Evolutionary conservation across 92 coral and sea anemone genomes (phyloP).

Genomic region (Epizoanthus illoricatus): DNA sequence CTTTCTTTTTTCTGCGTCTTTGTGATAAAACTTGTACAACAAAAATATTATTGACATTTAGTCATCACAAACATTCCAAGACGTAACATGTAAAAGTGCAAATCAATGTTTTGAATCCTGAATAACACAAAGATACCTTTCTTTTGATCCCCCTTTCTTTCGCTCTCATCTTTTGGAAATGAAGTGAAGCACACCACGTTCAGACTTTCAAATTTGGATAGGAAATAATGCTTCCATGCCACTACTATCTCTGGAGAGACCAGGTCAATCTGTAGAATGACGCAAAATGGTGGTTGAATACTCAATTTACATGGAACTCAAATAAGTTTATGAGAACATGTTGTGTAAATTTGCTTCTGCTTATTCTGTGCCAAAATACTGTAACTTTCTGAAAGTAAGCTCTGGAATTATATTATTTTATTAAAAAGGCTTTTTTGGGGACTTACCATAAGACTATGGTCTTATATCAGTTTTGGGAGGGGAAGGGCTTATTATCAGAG

Average conservation of each 20-base stretch:
- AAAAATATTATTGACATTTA: background rate
- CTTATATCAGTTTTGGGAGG: too few species aligned
- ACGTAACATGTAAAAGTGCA: background rate
- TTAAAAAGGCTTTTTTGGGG: too few species aligned
- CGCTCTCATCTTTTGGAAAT: constrained; percentile 88
- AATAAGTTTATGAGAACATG: too few species aligned
- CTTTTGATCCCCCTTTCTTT: constrained; percentile 70
- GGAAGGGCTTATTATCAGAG: too few species aligned
- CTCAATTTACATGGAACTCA: too few species aligned
- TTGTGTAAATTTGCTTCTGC: too few species aligned
- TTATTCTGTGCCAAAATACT: too few species aligned
- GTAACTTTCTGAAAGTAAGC: too few species aligned
- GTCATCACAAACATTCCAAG: too few species aligned
- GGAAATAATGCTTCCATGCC: constrained; percentile 91
- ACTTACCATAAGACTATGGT: too few species aligned
- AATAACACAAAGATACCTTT: constrained; percentile 59
- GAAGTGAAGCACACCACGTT: constrained; percentile 87
- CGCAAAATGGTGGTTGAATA: background rate
- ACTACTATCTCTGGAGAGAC: constrained; percentile 86
- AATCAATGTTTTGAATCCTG: background rate
- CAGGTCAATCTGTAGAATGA: constrained; percentile 72
- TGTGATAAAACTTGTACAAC: constrained; percentile 64
- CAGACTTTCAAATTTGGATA: constrained; percentile 70
- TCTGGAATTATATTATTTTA: too few species aligned
- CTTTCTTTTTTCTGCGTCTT: constrained; percentile 71